Conservation (phyloP, 2,113 vertebrate species). For the human region GRCh38 chr2:157921501-157922000, state of each 20-base stretch:
- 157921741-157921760: background rate
- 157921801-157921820: background rate
- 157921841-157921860: background rate
- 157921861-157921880: background rate
- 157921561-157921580: background rate
- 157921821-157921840: background rate
- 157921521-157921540: constrained; percentile 14
- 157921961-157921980: background rate
- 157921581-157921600: constrained; percentile 23
- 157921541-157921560: background rate
- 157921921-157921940: background rate
- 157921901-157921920: background rate
- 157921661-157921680: background rate
- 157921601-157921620: background rate
- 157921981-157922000: background rate
- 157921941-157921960: background rate
- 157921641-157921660: constrained; percentile 1
- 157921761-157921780: background rate
- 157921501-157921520: background rate
- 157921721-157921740: background rate
- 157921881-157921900: background rate
- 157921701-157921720: background rate
- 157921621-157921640: background rate
- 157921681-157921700: background rate
- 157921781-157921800: background rate